Conservation (phyloP, 2,888 invertebrate species). For the Cyrtodaria siliqua region DNA sequence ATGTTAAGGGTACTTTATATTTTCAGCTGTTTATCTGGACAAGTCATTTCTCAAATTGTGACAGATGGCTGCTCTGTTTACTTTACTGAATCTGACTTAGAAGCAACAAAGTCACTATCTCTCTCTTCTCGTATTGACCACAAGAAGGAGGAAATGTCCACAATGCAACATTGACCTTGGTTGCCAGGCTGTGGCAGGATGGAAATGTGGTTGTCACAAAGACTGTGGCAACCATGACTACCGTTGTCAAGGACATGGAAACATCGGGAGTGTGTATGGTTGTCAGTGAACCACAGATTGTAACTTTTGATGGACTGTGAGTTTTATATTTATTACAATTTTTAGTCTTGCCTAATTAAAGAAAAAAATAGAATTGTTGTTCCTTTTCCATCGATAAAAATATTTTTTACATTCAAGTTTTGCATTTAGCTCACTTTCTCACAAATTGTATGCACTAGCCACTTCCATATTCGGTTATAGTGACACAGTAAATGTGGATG, state of each 20-base stretch:
- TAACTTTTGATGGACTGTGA: slow-evolving; percentile 78
- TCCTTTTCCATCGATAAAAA: no score
- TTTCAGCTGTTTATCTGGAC: slow-evolving; percentile 3
- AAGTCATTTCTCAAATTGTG: slow-evolving; percentile 28
- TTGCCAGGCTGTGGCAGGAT: slow-evolving; percentile 40
- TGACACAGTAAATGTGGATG: no score
- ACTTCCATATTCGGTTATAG: no score
- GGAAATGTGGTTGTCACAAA: slow-evolving; percentile 8
- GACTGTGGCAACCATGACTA: slow-evolving; percentile 17
- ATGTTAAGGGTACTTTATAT: no score
- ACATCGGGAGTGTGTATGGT: slow-evolving; percentile 67
- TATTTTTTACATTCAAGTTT: no score
- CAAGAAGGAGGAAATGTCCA: slow-evolving; percentile 6
- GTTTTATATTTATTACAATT: slow-evolving; percentile 48
- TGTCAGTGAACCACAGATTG: slow-evolving; percentile 71
- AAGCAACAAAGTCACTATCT: slow-evolving; percentile 2
- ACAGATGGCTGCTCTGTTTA: slow-evolving; percentile 17
- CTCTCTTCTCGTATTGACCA: slow-evolving; percentile 34
- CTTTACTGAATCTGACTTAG: slow-evolving; percentile 1
- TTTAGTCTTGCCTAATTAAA: no score
- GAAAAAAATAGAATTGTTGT: no score
- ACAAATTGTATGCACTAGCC: no score
- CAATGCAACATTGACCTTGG: slow-evolving; percentile 35
- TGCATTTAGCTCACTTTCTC: no score
- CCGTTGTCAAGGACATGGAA: slow-evolving; percentile 57